A percentile compares a stretch with the other conserved stretches of the same genome.
These are phyloP conservation scores for Steinernema scapterisci DNA, from an alignment of 2,888 invertebrate species.

Conservation along the genomic window DNA sequence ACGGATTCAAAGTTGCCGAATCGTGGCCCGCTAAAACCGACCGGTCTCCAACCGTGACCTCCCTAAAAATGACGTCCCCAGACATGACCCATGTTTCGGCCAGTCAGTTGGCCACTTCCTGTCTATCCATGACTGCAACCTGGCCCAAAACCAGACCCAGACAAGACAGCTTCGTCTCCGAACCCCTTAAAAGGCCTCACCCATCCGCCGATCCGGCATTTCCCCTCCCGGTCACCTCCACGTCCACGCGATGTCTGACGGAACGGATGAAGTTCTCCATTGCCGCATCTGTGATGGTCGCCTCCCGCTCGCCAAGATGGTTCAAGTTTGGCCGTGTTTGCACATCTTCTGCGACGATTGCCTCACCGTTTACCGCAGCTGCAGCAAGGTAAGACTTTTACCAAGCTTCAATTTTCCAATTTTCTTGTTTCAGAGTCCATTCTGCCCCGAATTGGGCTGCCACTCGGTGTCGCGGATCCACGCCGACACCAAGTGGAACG, in stretches of 20 bases:
- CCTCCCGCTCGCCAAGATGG: constrained; percentile 30
- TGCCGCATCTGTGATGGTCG: constrained; percentile 34
- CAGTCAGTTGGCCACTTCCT: no score
- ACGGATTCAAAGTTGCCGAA: no score
- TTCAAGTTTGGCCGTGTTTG: constrained; percentile 52
- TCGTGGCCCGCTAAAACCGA: no score
- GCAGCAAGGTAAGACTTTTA: constrained; percentile 29
- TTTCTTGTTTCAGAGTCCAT: constrained; percentile 27
- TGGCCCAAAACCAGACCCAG: no score
- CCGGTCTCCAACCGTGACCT: no score
- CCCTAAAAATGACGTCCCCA: no score
- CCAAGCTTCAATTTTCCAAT: neutral
- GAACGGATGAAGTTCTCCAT: constrained; percentile 13
- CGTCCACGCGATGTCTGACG: neutral
- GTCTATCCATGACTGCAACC: no score
- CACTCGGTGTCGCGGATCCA: constrained; percentile 43
- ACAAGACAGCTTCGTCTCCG: no score
- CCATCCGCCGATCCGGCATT: no score
- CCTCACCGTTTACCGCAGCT: constrained; percentile 37
- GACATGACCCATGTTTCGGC: no score
- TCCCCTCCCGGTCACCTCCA: no score
- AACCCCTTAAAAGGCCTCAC: no score
- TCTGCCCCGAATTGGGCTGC: constrained; percentile 50
- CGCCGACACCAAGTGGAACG: constrained; percentile 42
- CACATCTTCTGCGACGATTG: constrained; percentile 53